These are phyloP conservation scores for Cotesia typhae DNA, from an alignment of 1,140 invertebrate species.

Conservation along the genomic window DNA sequence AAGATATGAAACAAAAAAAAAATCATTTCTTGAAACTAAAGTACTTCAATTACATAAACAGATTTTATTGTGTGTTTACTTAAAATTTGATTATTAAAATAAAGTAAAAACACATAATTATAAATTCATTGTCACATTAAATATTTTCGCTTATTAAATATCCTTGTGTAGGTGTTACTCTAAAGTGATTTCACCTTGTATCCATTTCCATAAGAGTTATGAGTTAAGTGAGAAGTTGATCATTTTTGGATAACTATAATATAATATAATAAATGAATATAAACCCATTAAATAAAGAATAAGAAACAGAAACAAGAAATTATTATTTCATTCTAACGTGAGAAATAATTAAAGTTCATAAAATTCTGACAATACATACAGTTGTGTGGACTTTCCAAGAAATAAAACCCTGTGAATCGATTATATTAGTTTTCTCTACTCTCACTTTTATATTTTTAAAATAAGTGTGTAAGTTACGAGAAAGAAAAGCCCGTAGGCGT, in stretches of 20 bases:
- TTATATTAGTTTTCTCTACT: conserved; percentile 17
- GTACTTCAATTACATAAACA: too few species aligned
- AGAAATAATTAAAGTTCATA: conserved; percentile 14
- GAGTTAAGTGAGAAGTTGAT: not conserved
- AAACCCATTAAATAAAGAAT: not conserved
- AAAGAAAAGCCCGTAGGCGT: not conserved
- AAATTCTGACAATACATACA: conserved; percentile 13
- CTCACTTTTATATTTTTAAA: conserved; percentile 24
- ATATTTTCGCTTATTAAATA: not conserved
- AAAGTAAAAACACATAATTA: not conserved
- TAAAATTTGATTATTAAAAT: too few species aligned
- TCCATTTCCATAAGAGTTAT: conserved; percentile 29
- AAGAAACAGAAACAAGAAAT: not conserved
- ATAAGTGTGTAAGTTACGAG: not conserved
- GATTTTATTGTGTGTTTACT: too few species aligned
- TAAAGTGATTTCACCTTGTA: conserved; percentile 34
- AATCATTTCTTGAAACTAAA: too few species aligned
- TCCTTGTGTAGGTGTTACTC: conserved; percentile 18
- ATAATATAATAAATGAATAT: too few species aligned
- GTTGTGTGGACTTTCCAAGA: conserved; percentile 9
- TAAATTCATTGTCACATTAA: not conserved
- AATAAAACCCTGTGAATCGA: conserved; percentile 9
- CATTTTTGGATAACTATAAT: conserved; percentile 10
- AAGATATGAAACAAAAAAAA: too few species aligned
- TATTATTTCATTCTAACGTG: not conserved